These are phyloP conservation scores for Antennarius striatus DNA, from an alignment of 2,113 vertebrate species.

Conservation along the genomic window DNA sequence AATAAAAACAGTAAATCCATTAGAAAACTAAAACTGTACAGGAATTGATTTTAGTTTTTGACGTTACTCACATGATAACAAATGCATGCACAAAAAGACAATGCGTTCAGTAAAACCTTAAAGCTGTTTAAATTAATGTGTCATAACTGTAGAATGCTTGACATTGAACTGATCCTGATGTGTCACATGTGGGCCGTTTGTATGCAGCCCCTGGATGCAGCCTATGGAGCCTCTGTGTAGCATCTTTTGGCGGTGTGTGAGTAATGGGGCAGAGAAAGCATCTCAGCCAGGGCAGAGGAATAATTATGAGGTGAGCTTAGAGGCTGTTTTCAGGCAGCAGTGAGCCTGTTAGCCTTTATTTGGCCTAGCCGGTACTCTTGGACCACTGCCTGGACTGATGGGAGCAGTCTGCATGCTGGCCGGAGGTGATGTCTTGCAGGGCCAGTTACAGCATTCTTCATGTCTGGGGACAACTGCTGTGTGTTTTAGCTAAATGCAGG, in stretches of 20 bases:
- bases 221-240: constrained; percentile 36
- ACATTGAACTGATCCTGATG: no score
- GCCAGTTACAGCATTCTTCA: neutral
- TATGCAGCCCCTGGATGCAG: constrained; percentile 6
- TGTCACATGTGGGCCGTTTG: no score
- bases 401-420: constrained; percentile 7
- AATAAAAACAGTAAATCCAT: no score
- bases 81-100: no score
- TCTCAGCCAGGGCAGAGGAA: constrained; percentile 64
- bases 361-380: constrained; percentile 32
- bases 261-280: constrained; percentile 58
- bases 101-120: no score
- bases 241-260: constrained; percentile 55
- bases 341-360: constrained; percentile 44
- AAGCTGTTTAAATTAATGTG: no score
- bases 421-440: constrained; percentile 25
- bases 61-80: no score
- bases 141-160: no score
- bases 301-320: constrained; percentile 68
- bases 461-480: no score
- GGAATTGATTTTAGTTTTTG: no score
- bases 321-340: constrained; percentile 39
- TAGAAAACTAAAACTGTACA: no score
- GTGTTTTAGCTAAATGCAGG: no score
- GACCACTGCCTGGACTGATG: constrained; percentile 46